Evolutionary conservation across 2,888 invertebrate species (phyloP).

Genomic region (Aphelenchoides bicaudatus): DNA sequence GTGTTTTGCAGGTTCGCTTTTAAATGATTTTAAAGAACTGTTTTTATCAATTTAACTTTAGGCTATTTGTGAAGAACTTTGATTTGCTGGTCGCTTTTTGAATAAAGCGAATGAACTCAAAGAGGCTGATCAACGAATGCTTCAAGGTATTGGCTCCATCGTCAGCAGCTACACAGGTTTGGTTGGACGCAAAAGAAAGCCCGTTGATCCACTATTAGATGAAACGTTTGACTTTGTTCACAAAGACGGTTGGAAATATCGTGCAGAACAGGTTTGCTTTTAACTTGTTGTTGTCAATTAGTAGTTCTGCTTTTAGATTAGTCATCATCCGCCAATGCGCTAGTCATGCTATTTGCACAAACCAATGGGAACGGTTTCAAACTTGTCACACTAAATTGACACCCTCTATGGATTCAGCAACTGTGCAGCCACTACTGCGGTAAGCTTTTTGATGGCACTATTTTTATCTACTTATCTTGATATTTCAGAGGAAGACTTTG

Average conservation of each 20-base stretch:
- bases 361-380: too few species aligned
- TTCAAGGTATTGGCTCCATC: constrained; percentile 78
- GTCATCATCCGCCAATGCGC: too few species aligned
- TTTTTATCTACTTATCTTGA: too few species aligned
- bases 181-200: constrained; percentile 88
- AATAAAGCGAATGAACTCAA: constrained; percentile 2
- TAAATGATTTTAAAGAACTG: not conserved
- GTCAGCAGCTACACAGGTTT: constrained; percentile 89
- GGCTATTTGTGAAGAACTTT: constrained; percentile 78
- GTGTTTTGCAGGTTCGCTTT: not conserved
- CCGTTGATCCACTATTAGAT: constrained; percentile 89
- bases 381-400: too few species aligned
- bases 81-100: constrained; percentile 55
- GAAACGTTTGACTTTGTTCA: constrained; percentile 92
- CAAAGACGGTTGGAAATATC: constrained; percentile 86
- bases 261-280: constrained; percentile 84
- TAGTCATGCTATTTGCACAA: too few species aligned
- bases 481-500: too few species aligned
- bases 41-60: constrained; percentile 67
- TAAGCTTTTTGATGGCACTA: too few species aligned
- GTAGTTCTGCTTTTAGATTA: too few species aligned
- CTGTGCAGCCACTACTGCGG: too few species aligned
- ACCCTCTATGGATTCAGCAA: too few species aligned
- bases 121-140: constrained; percentile 64
- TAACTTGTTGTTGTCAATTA: too few species aligned